These are phyloP conservation scores for Solea senegalensis DNA, from an alignment of 2,113 vertebrate species.

Conservation along the genomic window DNA sequence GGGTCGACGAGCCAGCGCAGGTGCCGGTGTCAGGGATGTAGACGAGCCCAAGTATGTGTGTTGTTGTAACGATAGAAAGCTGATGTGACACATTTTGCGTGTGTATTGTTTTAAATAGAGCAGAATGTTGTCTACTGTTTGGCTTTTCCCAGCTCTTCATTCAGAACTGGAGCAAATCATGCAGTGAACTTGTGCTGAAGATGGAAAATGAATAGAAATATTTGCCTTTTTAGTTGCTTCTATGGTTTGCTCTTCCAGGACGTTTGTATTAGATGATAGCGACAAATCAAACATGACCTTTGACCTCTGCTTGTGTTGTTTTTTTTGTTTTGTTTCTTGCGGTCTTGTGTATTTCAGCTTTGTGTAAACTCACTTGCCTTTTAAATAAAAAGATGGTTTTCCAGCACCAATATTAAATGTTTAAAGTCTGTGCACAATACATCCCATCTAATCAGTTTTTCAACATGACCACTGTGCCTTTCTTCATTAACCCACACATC, in stretches of 20 bases:
- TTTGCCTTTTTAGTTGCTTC: constrained; percentile 16
- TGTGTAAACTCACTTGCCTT: constrained; percentile 50
- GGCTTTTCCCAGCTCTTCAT: constrained; percentile 11
- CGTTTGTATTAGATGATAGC: constrained; percentile 29
- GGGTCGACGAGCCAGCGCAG: constrained; percentile 1
- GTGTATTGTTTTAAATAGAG: constrained; percentile 21
- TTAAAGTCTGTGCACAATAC: constrained; percentile 6
- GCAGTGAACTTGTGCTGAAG: background rate
- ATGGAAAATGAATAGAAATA: background rate
- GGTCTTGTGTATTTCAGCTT: constrained; percentile 47
- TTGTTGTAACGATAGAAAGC: constrained; percentile 23
- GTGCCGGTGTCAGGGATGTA: constrained; percentile 14
- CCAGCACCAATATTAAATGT: constrained; percentile 43
- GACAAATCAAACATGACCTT: constrained; percentile 28
- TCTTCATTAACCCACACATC: constrained; percentile 1
- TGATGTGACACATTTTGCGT: constrained; percentile 8
- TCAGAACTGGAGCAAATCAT: background rate
- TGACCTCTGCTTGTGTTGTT: constrained; percentile 41
- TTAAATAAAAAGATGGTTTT: constrained; percentile 52
- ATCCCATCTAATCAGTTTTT: constrained; percentile 5
- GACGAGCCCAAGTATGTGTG: constrained; percentile 23
- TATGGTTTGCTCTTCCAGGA: constrained; percentile 26
- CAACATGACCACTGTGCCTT: constrained; percentile 11
- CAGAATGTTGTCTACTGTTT: constrained; percentile 17
- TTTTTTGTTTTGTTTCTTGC: constrained; percentile 18